phyloP scores from a whole-genome alignment of 2,113 vertebrate species.

The Chaetops frenatus region DNA sequence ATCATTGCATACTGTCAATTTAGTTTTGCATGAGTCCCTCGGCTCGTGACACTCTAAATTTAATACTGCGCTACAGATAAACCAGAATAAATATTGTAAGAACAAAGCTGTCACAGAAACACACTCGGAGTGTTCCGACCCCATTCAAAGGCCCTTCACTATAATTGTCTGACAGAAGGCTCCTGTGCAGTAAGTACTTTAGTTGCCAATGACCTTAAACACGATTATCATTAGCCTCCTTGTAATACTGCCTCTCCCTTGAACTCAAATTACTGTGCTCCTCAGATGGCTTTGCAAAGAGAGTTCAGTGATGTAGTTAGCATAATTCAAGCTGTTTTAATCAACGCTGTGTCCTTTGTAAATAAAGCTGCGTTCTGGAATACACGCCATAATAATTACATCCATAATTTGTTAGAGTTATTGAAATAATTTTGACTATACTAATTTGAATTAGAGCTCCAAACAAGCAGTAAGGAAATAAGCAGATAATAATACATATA shows the following conservation, averaged over 20 bases:
- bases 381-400: background rate
- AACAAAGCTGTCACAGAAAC: conserved; percentile 42
- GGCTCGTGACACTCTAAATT: background rate
- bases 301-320: background rate
- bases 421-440: conserved; percentile 3
- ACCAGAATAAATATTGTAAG: conserved; percentile 44
- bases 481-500: background rate
- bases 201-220: conserved; percentile 37
- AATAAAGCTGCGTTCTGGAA: background rate
- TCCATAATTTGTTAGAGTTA: background rate
- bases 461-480: background rate
- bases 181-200: conserved; percentile 13
- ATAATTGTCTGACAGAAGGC: conserved; percentile 42
- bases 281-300: conserved; percentile 20
- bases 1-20: conserved; percentile 15
- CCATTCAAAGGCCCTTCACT: conserved; percentile 21
- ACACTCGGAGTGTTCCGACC: background rate
- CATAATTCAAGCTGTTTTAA: conserved; percentile 40
- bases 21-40: conserved; percentile 19
- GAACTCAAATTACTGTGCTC: conserved; percentile 34
- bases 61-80: background rate
- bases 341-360: conserved; percentile 20
- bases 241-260: conserved; percentile 2
- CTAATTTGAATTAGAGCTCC: background rate
- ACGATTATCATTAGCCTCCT: conserved; percentile 23